These are phyloP conservation scores for Brachionus koreanus DNA, from an alignment of 1,140 invertebrate species.

Conservation along the genomic window DNA sequence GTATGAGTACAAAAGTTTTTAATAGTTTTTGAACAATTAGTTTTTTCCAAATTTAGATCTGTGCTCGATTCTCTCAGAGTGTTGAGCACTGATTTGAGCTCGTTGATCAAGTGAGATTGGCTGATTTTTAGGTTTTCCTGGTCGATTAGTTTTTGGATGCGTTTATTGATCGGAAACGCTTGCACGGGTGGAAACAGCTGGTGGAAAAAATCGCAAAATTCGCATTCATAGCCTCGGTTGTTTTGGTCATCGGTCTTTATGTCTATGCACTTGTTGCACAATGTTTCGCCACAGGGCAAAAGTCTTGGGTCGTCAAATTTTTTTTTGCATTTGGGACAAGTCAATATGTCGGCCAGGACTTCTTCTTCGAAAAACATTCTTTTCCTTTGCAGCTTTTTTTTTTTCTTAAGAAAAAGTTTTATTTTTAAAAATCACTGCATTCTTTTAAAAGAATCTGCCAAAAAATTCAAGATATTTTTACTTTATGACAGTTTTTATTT, in stretches of 20 bases:
- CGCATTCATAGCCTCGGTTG: background rate
- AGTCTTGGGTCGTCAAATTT: background rate
- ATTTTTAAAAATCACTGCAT: too few species aligned
- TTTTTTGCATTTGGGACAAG: background rate
- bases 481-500: too few species aligned
- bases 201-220: background rate
- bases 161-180: background rate
- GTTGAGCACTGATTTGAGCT: background rate
- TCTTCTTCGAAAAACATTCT: conserved; percentile 23
- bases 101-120: background rate
- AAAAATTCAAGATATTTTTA: too few species aligned
- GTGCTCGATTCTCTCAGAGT: background rate
- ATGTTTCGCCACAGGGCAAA: background rate
- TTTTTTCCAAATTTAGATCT: background rate
- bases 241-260: background rate
- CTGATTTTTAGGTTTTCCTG: background rate
- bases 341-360: background rate
- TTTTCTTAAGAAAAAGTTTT: too few species aligned
- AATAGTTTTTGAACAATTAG: background rate
- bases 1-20: background rate
- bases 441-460: too few species aligned
- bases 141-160: background rate
- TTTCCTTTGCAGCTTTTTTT: background rate
- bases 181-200: background rate
- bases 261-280: background rate